These are phyloP conservation scores for Steinernema feltiae DNA, from an alignment of 1,140 invertebrate genomes.

Conservation along the genomic window DNA sequence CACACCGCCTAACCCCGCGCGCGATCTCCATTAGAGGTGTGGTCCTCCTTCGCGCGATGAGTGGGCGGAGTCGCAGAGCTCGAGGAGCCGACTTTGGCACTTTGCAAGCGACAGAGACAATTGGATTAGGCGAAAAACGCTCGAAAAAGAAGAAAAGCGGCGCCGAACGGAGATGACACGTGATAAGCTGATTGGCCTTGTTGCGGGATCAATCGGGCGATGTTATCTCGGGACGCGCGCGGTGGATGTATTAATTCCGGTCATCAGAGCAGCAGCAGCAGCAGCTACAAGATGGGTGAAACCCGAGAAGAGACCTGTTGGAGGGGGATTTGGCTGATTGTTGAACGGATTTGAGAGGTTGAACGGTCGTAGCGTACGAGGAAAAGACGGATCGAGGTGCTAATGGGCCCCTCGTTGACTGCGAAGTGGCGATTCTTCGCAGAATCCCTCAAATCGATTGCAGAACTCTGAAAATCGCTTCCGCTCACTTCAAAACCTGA, in stretches of 20 bases:
- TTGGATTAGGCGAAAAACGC: background rate
- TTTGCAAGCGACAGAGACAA: no score
- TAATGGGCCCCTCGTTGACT: no score
- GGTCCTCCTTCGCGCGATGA: background rate
- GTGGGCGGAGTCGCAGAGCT: background rate
- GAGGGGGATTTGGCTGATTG: no score
- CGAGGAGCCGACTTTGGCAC: no score
- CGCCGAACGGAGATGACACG: background rate
- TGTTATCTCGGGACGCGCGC: background rate
- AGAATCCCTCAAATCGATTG: no score
- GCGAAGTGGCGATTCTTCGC: no score
- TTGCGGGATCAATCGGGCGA: background rate
- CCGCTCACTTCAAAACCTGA: no score
- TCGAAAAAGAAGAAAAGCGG: background rate
- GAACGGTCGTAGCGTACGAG: no score
- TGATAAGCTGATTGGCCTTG: background rate
- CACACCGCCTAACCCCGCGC: no score
- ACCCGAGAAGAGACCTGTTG: background rate
- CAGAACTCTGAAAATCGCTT: no score
- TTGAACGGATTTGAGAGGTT: no score
- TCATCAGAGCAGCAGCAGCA: background rate
- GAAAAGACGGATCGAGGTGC: no score
- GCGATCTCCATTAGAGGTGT: conserved; percentile 11
- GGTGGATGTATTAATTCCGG: conserved; percentile 15
- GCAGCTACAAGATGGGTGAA: conserved; percentile 7